phyloP scores from a whole-genome alignment of 2,797 vertebrate genomes.

The Furcifer pardalis region DNA sequence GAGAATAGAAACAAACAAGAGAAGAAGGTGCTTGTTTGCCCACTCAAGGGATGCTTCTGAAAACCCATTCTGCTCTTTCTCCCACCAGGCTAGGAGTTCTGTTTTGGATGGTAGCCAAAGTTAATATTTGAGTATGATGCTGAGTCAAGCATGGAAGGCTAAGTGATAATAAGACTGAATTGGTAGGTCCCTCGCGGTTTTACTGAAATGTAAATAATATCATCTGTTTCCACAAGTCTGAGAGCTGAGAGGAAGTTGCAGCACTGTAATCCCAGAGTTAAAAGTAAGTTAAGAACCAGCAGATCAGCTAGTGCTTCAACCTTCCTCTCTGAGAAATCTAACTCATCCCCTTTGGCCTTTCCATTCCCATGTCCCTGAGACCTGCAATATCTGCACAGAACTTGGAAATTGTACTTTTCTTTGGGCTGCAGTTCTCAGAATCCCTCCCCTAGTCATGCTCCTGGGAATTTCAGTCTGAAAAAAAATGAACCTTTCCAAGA shows the following conservation, averaged over 20 bases:
- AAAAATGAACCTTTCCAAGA: too few species aligned
- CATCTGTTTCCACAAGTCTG: not conserved
- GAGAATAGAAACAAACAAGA: not conserved
- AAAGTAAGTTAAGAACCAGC: not conserved
- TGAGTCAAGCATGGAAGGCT: conserved; percentile 11
- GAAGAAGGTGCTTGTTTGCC: not conserved
- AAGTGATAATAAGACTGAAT: conserved; percentile 25
- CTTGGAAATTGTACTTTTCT: too few species aligned
- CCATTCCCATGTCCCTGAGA: not conserved
- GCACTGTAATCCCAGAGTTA: not conserved
- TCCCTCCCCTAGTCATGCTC: too few species aligned
- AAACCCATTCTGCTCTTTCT: not conserved
- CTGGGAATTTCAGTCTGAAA: too few species aligned
- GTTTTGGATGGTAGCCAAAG: conserved; percentile 13
- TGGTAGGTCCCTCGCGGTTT: not conserved
- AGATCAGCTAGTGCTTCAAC: not conserved
- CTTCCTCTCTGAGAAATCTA: not conserved
- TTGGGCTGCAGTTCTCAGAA: too few species aligned
- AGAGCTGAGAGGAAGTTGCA: conserved; percentile 4
- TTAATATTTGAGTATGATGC: conserved; percentile 32
- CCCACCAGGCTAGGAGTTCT: conserved; percentile 17
- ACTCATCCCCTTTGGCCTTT: not conserved
- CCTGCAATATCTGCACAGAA: too few species aligned
- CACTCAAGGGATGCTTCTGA: not conserved
- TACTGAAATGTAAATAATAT: not conserved